A percentile compares a stretch with the other conserved stretches of the same genome.
Evolutionary conservation across 2,888 invertebrate genomes (phyloP).

Genomic region (Eulithis prunata): DNA sequence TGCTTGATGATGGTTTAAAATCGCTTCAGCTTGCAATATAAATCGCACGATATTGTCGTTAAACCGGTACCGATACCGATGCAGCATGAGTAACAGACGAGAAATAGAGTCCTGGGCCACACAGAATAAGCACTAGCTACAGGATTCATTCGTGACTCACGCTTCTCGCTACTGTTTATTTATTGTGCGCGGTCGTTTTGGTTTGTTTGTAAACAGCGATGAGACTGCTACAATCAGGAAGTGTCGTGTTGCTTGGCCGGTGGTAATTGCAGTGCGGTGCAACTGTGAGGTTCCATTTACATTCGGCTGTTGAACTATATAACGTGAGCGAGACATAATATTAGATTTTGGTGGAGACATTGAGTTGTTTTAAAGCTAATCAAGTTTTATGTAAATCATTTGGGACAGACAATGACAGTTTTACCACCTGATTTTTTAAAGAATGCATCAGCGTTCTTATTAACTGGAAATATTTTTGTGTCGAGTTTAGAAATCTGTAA

Average conservation of each 20-base stretch:
- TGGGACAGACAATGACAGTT: too few relatives aligned
- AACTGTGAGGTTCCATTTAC: constrained; percentile 4
- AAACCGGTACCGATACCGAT: constrained; percentile 51
- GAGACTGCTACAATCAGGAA: constrained; percentile 25
- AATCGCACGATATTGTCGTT: constrained; percentile 50
- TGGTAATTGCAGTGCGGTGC: constrained; percentile 11
- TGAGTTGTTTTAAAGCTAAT: too few relatives aligned
- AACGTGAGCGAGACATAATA: too few relatives aligned
- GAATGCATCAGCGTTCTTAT: too few relatives aligned
- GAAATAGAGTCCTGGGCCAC: constrained; percentile 72
- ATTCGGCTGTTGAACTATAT: not conserved
- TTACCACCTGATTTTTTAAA: too few relatives aligned
- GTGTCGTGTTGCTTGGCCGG: constrained; percentile 25
- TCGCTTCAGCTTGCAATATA: constrained; percentile 25
- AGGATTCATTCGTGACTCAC: constrained; percentile 44
- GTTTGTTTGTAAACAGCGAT: constrained; percentile 35
- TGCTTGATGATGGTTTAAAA: not conserved
- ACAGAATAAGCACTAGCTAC: constrained; percentile 40
- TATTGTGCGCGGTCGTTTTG: constrained; percentile 35
- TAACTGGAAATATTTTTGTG: too few relatives aligned
- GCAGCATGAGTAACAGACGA: constrained; percentile 65
- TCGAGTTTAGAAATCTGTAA: too few relatives aligned
- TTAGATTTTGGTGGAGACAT: too few relatives aligned
- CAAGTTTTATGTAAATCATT: too few relatives aligned
- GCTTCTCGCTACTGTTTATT: constrained; percentile 46